Evolutionary conservation across 2,113 vertebrate species (phyloP).

Genomic region (Lampris megalopsis): DNA sequence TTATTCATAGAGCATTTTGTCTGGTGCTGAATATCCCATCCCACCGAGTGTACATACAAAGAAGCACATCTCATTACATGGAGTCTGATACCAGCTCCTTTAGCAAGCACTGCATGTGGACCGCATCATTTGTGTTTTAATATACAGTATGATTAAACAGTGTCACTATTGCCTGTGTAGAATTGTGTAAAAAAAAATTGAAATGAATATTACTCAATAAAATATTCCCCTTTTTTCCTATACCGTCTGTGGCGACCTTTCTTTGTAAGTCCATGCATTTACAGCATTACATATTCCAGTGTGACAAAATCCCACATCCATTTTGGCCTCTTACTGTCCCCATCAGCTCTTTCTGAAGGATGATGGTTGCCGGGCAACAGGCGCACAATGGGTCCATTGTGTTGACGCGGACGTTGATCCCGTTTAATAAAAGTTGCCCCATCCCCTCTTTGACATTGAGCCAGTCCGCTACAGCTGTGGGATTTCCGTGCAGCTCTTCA

Average conservation of each 20-base stretch:
- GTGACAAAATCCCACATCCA: not conserved
- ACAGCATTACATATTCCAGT: not conserved
- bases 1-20: not conserved
- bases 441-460: constrained; percentile 27
- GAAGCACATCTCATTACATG: constrained; percentile 3
- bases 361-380: constrained; percentile 53
- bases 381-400: constrained; percentile 35
- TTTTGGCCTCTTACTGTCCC: not conserved
- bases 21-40: not conserved
- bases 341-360: constrained; percentile 2
- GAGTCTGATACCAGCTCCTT: not conserved
- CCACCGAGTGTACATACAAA: not conserved
- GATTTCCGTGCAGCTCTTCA: not conserved
- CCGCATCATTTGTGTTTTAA: not conserved
- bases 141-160: not conserved
- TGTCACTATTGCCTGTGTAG: constrained; percentile 7
- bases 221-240: constrained; percentile 33
- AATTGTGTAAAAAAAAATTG: not conserved
- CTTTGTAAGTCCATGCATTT: not conserved
- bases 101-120: constrained; percentile 19
- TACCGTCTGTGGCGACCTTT: not conserved
- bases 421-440: constrained; percentile 9
- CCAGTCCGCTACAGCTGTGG: not conserved
- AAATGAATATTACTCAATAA: constrained; percentile 48
- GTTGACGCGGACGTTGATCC: constrained; percentile 22